phyloP scores from a whole-genome alignment of 2,113 vertebrate genomes.

The Bufo gargarizans region DNA sequence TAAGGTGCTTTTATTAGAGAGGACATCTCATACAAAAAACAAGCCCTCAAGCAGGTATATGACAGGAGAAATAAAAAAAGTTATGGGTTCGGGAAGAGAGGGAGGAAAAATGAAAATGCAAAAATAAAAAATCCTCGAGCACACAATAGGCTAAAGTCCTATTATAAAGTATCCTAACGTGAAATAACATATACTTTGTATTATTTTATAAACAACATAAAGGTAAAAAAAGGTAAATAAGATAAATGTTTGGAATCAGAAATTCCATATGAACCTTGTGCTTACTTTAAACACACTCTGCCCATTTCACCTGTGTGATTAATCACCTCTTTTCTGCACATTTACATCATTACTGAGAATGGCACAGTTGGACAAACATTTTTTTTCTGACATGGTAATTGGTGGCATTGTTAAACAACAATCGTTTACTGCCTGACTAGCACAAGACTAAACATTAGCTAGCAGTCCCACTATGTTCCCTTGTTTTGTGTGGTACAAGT shows the following conservation, averaged over 20 bases:
- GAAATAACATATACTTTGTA: not conserved
- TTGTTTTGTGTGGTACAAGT: not conserved
- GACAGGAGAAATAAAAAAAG: no score
- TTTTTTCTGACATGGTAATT: slow-evolving; percentile 35
- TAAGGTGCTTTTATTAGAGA: no score
- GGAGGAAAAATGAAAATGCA: no score
- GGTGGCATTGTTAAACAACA: slow-evolving; percentile 23
- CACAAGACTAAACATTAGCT: not conserved
- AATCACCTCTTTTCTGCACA: slow-evolving; percentile 39
- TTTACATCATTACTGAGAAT: slow-evolving; percentile 28
- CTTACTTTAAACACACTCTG: not conserved
- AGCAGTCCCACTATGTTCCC: not conserved
- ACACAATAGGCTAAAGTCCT: not conserved
- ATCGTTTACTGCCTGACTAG: slow-evolving; percentile 16
- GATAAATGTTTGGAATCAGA: not conserved
- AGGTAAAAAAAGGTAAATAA: not conserved
- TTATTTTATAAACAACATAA: not conserved
- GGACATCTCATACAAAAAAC: no score
- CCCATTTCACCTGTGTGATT: slow-evolving; percentile 7
- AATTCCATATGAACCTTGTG: not conserved
- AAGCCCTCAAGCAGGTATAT: no score
- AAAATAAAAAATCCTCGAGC: no score
- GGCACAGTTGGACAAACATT: slow-evolving; percentile 23
- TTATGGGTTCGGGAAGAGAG: no score
- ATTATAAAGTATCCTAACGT: not conserved